Evolutionary conservation across 2,113 vertebrate species (phyloP), one percentile per base, ranked within the genome.

Genomic region (Aphelocoma coerulescens): DNA sequence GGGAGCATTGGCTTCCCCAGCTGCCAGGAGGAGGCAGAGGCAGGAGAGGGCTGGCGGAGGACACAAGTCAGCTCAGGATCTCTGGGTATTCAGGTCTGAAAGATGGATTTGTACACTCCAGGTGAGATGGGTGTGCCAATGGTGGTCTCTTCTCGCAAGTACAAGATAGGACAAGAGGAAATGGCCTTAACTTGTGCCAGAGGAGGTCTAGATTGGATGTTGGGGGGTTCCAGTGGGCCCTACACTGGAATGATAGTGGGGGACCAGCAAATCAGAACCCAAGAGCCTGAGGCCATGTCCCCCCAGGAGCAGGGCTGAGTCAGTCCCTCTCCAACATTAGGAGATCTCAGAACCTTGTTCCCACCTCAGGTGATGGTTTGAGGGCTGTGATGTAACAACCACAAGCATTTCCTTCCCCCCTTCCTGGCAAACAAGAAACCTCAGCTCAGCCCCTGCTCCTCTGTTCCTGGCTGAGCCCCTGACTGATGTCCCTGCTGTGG

Each of bases 91-190:
- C 2, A 5, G 32, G 39, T 51, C 44, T 44, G 46, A 44, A 26
- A 46, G 62, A 20, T 44, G 61, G 1, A 0, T 32, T 28, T 57
- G 23, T 35, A 8, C 28, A 27, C 3, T 10, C 3, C 2, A 2
- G 24, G 19, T 39, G 59, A 54, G 79, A 32, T 15, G 27, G 37
- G 8, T 35, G 49, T 59, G 44, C 35, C 59, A 44, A 0, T 27
- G 37, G 22, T 44, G 27, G 17, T 33, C 21, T 73, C 32, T 57
- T 51, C 51, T 35, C 1, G 0, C 8, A 15, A 49, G 24, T 33
- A 43, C 26, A 33, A 27, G 43, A 49, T 3, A 49, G 49, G 26
- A 12, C 6, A 11, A 57, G 43, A 58, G 43, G 32, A 58, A 66
- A 44, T 6, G 6, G 26, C 22, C 10, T 57, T 32, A 27, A 49